Evolutionary conservation across 2,797 vertebrate species (phyloP).

Genomic region (Microctenopoma lineatum): DNA sequence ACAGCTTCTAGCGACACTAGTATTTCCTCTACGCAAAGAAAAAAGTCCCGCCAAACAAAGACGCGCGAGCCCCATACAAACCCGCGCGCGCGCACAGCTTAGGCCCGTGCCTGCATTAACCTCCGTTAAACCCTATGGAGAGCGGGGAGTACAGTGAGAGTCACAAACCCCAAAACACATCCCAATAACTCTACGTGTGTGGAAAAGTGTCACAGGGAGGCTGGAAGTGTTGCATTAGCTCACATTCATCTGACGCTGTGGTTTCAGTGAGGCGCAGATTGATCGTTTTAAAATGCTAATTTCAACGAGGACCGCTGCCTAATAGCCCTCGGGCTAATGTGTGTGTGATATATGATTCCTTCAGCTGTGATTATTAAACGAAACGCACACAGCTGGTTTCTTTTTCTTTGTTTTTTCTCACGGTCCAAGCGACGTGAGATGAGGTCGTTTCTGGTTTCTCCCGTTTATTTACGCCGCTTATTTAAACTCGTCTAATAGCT

Average conservation of each 20-base stretch:
- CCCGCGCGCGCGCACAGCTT: not conserved
- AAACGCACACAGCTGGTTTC: slow-evolving; percentile 60
- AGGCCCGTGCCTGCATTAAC: slow-evolving; percentile 1
- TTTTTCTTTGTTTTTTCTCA: slow-evolving; percentile 5
- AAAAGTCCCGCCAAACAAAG: not conserved
- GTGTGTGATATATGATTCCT: slow-evolving; percentile 79
- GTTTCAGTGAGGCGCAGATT: slow-evolving; percentile 61
- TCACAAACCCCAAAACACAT: slow-evolving; percentile 31
- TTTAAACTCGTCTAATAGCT: slow-evolving; percentile 40
- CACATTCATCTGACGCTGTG: slow-evolving; percentile 47
- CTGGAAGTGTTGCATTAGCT: slow-evolving; percentile 68
- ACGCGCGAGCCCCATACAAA: not conserved
- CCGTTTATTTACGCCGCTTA: slow-evolving; percentile 46
- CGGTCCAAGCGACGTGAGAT: slow-evolving; percentile 8
- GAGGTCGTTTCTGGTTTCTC: slow-evolving; percentile 27
- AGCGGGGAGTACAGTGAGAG: slow-evolving; percentile 17
- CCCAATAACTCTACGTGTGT: slow-evolving; percentile 50
- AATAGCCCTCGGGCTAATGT: slow-evolving; percentile 79
- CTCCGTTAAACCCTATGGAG: not conserved
- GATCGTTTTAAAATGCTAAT: slow-evolving; percentile 82
- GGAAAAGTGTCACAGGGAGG: slow-evolving; percentile 36
- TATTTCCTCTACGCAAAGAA: not conserved
- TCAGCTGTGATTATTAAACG: slow-evolving; percentile 83
- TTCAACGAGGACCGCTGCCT: slow-evolving; percentile 72
- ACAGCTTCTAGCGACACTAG: not conserved